Conservation (phyloP, 1,140 invertebrate genomes). For the Hydropsyche tenuis region DNA sequence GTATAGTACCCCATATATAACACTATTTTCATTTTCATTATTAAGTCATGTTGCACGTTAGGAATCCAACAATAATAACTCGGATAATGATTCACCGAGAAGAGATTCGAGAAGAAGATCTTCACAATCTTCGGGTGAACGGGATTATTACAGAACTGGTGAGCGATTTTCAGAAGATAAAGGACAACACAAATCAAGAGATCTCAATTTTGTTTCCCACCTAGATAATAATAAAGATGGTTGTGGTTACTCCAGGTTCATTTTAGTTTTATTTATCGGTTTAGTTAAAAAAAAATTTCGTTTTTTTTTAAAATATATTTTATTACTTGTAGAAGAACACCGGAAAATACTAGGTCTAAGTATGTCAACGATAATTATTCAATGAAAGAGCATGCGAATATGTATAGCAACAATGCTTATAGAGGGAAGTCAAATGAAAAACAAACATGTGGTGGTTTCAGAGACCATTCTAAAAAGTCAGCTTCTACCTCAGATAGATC, state of each 20-base stretch:
- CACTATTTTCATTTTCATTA: background rate
- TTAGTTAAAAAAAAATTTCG: too few species aligned
- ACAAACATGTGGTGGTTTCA: background rate
- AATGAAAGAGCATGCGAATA: background rate
- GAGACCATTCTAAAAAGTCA: background rate
- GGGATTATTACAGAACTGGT: conserved; percentile 8
- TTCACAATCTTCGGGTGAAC: conserved; percentile 28
- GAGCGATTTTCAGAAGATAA: conserved; percentile 12
- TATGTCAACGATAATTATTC: background rate
- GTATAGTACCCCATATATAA: background rate
- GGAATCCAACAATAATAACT: conserved; percentile 40
- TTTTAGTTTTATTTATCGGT: background rate
- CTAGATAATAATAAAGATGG: background rate
- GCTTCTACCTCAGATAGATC: conserved; percentile 1
- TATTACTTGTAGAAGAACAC: background rate
- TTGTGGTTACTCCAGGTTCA: background rate
- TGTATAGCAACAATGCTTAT: background rate
- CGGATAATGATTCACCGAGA: conserved; percentile 26
- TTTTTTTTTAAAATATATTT: too few species aligned
- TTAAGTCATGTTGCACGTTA: background rate
- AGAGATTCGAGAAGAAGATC: conserved; percentile 22
- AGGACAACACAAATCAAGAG: background rate
- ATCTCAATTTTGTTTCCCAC: background rate
- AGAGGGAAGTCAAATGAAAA: background rate
- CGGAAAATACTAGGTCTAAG: background rate